Evolutionary conservation across 2,888 invertebrate species (phyloP), one percentile per base, ranked within the genome.

Genomic region (Eupelmus urozonus): DNA sequence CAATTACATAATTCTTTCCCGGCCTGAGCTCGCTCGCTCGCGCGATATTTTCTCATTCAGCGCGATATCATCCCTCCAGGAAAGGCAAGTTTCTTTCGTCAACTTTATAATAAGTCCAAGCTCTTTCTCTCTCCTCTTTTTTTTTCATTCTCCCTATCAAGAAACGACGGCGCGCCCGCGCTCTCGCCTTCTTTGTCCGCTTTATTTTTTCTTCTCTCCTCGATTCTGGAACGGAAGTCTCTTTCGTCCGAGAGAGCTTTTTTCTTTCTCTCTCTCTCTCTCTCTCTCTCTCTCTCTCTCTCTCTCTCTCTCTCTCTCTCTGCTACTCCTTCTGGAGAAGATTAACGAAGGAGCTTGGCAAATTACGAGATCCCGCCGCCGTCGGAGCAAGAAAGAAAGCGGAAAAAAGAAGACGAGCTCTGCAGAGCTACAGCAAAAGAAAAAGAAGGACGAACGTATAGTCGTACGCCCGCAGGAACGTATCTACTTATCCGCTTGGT

Each of bases 311-410:
- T 34, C 16, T 25, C 57, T 63, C 45, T 27, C 40, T 3, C 49
- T 16, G 3, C 45, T 62, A 27, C 53, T 40, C 13, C 60, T 20
- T 20, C 73, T 67, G 45, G 72, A 72, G 80, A 75, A 80, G 80
- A 75, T 78, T 80, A 80, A 80, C 80, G 72, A 80, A 80, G 80
- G 78, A 80, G 80, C 80, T 80, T 80, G 80, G 80, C 80, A 80
- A 80, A 78, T 80, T 80, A 80, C 78, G 80, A 76, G 74, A 79
- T 79, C 72, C 76, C 29, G 16, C 27, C 29, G 63, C 34, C 53
- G 60, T 40, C 67, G 69, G 73, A 34, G 9, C 5, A 34, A 34
- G n/a, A 53, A 51, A 34, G 20, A 13, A 2, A 63, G 55, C n/a
- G n/a, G 25, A 75, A 20, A 27, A 53, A 25, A 13, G 1, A 16